Evolutionary conservation across 2,797 vertebrate genomes (phyloP), one percentile per base, ranked within the genome.

Genomic region (Schizopygopsis malacanthus): DNA sequence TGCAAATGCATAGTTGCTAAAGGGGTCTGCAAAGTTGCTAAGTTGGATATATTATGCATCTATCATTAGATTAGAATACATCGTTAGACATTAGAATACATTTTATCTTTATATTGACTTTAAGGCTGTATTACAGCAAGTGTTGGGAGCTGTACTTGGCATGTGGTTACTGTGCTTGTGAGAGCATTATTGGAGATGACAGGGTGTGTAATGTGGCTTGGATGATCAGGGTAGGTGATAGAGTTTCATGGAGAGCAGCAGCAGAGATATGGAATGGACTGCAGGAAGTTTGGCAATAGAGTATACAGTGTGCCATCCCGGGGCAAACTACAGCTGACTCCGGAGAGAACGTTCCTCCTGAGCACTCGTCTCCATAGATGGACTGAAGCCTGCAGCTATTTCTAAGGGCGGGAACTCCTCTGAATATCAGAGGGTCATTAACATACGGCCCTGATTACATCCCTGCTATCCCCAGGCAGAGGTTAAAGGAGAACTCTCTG

Each of bases 361-460:
- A 54, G 15, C 45, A 70, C 28, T 81, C 77, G 4, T 47, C 33
- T 70, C 84, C 81, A 25, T 83, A 84, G 47, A 83, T 86, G 77
- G 84, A 61, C 16, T 28, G 37, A 69, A 81, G 39, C 79, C 65
- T 81, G 75, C 65, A 70, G 54, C 71, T 82, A 10, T 15, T 39
- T 50, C 45, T 63, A 72, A 77, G 52, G 71, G 76, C 45, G 69
- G 54, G 20, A 43, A 16, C 63, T 75, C 79, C 59, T 76, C 50
- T 80, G 67, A 72, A 41, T 80, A 81, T 84, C 78, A 76, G 25
- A 70, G 39, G 59, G 61, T 47, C 70, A 83, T 77, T 72, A 70
- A 70, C 56, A 63, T 82, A 79, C 41, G 2, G 52, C 54, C 65
- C 50, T 79, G 52, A 76, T 85, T 77, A 65, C 37, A 41, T 37